A percentile compares a stretch with the other conserved stretches of the same genome.
Conservation (phyloP, 2,888 invertebrate genomes). For the Dryobotodes eremita region DNA sequence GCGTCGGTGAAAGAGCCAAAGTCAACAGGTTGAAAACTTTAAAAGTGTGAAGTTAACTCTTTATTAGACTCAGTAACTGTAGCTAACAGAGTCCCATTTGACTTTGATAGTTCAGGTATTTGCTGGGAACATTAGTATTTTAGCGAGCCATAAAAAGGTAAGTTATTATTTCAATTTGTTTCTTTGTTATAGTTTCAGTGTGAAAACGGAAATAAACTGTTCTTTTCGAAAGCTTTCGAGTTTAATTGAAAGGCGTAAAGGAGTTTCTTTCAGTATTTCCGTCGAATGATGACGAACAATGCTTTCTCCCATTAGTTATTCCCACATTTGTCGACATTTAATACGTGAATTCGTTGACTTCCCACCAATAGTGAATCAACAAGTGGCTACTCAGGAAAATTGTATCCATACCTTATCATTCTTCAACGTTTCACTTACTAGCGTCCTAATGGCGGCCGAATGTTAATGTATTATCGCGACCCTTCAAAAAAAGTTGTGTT, state of each 20-base stretch:
- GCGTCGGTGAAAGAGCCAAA: conserved; percentile 20
- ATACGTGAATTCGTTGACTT: neutral
- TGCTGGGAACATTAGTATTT: neutral
- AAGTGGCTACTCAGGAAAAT: conserved; percentile 18
- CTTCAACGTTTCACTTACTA: neutral
- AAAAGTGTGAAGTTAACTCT: conserved; percentile 14
- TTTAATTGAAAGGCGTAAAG: neutral
- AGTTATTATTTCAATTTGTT: neutral
- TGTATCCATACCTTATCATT: neutral
- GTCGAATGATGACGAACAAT: neutral
- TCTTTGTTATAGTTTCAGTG: neutral
- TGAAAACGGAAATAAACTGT: no score
- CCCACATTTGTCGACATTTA: neutral
- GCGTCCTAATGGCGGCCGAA: neutral
- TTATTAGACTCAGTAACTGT: conserved; percentile 1
- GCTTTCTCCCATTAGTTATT: neutral
- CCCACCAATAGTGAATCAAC: conserved; percentile 14
- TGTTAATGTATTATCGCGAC: neutral
- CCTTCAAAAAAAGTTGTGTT: neutral
- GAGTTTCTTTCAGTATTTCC: neutral
- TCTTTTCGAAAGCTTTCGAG: neutral
- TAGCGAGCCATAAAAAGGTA: neutral
- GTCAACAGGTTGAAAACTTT: conserved; percentile 23
- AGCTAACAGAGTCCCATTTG: neutral
- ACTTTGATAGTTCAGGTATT: conserved; percentile 5